A percentile compares a stretch with the other conserved stretches of the same genome.
Evolutionary conservation across 1,140 invertebrate species (phyloP).

Genomic region (Drosophila serrata): DNA sequence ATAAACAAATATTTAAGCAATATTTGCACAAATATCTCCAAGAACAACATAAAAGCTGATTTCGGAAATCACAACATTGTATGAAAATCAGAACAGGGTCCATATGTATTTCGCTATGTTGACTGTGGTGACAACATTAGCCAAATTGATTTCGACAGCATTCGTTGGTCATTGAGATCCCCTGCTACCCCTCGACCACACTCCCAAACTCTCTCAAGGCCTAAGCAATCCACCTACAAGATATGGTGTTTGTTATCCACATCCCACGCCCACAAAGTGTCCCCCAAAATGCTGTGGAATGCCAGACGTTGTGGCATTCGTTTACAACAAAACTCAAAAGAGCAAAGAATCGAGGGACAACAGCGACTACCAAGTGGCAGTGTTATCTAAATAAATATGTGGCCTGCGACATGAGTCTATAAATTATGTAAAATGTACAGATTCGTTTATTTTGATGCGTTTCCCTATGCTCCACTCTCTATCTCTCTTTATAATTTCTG

Average conservation of each 20-base stretch:
- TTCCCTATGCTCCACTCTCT: neutral
- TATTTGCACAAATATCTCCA: neutral
- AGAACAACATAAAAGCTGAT: neutral
- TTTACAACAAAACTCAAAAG: constrained; percentile 3
- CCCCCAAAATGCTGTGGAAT: constrained; percentile 50
- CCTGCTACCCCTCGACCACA: neutral
- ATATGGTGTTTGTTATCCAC: constrained; percentile 18
- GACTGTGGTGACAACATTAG: constrained; percentile 72
- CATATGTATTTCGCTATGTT: constrained; percentile 1
- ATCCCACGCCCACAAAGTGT: constrained; percentile 64
- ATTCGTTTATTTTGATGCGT: constrained; percentile 43
- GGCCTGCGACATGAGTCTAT: constrained; percentile 60
- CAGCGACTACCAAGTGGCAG: constrained; percentile 21
- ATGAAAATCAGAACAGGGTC: constrained; percentile 7
- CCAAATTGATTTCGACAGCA: constrained; percentile 78
- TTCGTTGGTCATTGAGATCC: constrained; percentile 48
- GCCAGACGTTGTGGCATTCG: constrained; percentile 72
- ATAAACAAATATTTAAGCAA: neutral
- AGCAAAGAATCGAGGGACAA: constrained; percentile 22
- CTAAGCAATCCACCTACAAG: constrained; percentile 39
- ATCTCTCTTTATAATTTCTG: constrained; percentile 17
- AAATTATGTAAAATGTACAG: constrained; percentile 79
- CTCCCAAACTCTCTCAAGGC: constrained; percentile 39
- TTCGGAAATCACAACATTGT: neutral
- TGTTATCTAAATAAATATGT: constrained; percentile 64